Evolutionary conservation across 2,888 invertebrate species (phyloP).

Genomic region (Chydorus sphaericus): DNA sequence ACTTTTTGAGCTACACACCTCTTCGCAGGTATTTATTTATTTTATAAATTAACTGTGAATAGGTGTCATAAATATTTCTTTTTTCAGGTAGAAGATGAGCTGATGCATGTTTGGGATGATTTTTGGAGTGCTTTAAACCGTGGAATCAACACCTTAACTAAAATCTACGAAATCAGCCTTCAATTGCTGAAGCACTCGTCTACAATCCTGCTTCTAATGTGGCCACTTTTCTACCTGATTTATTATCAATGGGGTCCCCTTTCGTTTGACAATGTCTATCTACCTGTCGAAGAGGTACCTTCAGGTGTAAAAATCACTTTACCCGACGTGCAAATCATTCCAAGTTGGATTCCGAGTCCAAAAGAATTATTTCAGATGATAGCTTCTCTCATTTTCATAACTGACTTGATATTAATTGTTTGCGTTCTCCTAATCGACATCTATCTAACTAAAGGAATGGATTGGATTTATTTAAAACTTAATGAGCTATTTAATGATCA

Average conservation of each 20-base stretch:
- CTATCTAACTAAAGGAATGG: background rate
- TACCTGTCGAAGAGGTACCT: background rate
- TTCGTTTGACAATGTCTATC: background rate
- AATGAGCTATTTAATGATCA: background rate
- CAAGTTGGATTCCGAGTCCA: background rate
- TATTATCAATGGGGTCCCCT: background rate
- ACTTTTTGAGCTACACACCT: background rate
- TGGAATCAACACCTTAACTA: background rate
- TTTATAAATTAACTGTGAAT: too few species aligned
- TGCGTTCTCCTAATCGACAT: background rate
- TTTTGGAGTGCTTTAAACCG: background rate
- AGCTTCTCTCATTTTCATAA: background rate
- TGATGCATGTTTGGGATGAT: background rate
- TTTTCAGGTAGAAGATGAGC: background rate
- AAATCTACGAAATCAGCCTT: background rate
- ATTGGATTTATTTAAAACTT: background rate
- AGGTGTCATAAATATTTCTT: too few species aligned
- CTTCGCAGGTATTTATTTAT: too few species aligned
- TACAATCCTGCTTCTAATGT: background rate
- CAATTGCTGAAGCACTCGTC: background rate
- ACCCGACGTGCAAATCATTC: background rate
- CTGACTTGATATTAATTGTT: background rate
- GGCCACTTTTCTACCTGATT: background rate
- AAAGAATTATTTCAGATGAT: background rate
- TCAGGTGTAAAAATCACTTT: background rate